Evolutionary conservation across 2,888 invertebrate genomes (phyloP), one percentile per base, ranked within the genome.

Genomic region (Hedychridium roseum): DNA sequence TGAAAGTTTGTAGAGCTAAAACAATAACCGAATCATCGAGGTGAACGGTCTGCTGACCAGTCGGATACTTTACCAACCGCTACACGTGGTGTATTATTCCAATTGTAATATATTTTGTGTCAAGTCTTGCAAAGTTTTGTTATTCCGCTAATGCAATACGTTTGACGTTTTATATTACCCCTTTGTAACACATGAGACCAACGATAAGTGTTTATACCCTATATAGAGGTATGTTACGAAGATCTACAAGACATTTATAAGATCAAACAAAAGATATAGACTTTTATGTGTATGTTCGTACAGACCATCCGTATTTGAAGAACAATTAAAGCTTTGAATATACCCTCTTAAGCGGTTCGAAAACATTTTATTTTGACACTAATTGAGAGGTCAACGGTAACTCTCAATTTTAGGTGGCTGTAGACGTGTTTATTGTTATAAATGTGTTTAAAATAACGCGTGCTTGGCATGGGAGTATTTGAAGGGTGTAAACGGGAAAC

Each of bases 51-150:
- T 53, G 64, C 64, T 65, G 50, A 66, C 54, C 66, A 65, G 57
- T 64, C 58, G 54, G 64, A 66, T 65, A 66, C 50, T 39, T 46
- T 66, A 64, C 49, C 57, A 57, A 64, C 52, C 64, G 64, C 64
- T 64, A 66, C 62, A 64, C 64, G 60, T 64, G 66, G 64, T 72
- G 70, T 71, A 74, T 72, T 69, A 73, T 67, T 74, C 70, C 73
- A 70, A 74, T 71, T 74, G 71, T 72, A 74, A 73, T 74, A 74
- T 74, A 74, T 73, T 74, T 74, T 74, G 71, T 74, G 74, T 74
- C 74, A 70, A 74, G 73, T 74, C 73, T 74, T 70, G 64, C 64
- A 57, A 32, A 37, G 28, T 49, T 44, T 61, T 38, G 35, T 42
- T 30, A 45, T 59, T 58, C 20, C 36, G 11, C 35, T 26, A 23